A percentile compares a stretch with the other conserved stretches of the same genome.
These are phyloP conservation scores for Cherax destructor DNA, from an alignment of 1,140 invertebrate genomes.

Conservation along the genomic window DNA sequence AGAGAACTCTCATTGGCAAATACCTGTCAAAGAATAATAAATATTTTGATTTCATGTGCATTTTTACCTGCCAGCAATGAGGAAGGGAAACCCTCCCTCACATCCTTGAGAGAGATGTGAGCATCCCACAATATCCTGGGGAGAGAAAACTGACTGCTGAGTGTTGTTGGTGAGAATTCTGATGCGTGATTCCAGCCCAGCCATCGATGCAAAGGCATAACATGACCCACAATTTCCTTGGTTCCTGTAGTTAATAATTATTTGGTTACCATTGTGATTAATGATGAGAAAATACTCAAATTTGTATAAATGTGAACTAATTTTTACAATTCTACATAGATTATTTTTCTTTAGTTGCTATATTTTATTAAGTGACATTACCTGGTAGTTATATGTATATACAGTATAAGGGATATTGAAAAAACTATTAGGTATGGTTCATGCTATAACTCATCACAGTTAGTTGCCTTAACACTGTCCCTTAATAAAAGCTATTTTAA, in stretches of 20 bases:
- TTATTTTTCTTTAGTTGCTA: too few species aligned
- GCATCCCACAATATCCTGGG: conserved; percentile 79
- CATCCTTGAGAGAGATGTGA: conserved; percentile 78
- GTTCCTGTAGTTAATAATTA: conserved; percentile 64
- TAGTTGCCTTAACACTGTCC: too few species aligned
- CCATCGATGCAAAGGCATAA: conserved; percentile 78
- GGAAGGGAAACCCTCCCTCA: conserved; percentile 79
- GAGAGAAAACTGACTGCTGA: conserved; percentile 75
- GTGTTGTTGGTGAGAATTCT: conserved; percentile 77
- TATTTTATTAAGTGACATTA: too few species aligned
- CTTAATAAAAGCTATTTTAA: too few species aligned
- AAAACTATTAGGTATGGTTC: too few species aligned
- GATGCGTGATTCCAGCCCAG: conserved; percentile 77
- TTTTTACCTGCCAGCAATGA: conserved; percentile 77
- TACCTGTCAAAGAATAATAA: conserved; percentile 13
- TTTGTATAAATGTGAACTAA: too few species aligned
- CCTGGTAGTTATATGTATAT: too few species aligned
- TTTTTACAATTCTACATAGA: too few species aligned
- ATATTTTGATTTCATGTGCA: not conserved
- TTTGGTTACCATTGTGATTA: not conserved
- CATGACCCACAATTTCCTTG: conserved; percentile 78
- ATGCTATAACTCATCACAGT: too few species aligned
- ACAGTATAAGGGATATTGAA: too few species aligned
- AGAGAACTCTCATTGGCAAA: too few species aligned
- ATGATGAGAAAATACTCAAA: too few species aligned